Evolutionary conservation across 2,797 vertebrate species (phyloP).

Genomic region (Urosaurus nigricauda): DNA sequence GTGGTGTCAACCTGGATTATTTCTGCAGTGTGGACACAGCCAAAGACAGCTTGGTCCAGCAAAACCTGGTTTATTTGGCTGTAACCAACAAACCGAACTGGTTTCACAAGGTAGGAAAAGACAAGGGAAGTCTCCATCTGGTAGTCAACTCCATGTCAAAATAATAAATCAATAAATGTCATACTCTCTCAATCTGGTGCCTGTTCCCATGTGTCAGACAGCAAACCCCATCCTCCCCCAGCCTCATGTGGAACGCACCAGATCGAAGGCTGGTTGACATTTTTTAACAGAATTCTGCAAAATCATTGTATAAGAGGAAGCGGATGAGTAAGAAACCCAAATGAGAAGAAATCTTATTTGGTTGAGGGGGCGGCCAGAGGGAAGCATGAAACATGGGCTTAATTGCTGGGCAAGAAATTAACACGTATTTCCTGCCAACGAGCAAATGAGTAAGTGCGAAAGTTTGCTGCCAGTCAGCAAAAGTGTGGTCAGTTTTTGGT

Average conservation of each 20-base stretch:
- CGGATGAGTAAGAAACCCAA: background rate
- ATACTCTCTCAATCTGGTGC: background rate
- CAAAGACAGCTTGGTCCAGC: too few relatives aligned
- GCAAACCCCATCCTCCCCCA: background rate
- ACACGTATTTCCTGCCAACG: background rate
- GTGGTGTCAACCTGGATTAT: too few relatives aligned
- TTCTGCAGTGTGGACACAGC: too few relatives aligned
- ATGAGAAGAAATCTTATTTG: background rate
- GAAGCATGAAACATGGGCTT: too few relatives aligned
- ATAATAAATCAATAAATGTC: too few relatives aligned
- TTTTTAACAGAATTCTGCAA: background rate
- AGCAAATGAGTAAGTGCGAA: background rate
- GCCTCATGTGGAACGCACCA: background rate
- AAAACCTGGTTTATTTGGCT: background rate
- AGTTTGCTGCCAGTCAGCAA: slow-evolving; percentile 10
- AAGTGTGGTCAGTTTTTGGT: background rate
- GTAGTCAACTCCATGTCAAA: too few relatives aligned
- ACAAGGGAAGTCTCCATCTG: too few relatives aligned
- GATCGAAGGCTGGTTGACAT: background rate
- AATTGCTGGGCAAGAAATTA: background rate
- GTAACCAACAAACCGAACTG: background rate
- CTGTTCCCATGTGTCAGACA: background rate
- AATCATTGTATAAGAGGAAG: background rate
- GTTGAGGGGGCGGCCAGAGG: background rate
- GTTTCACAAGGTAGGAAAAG: too few relatives aligned